Evolutionary conservation across 2,888 invertebrate genomes (phyloP), one percentile per base, ranked within the genome.

Genomic region (Laothoe populi): DNA sequence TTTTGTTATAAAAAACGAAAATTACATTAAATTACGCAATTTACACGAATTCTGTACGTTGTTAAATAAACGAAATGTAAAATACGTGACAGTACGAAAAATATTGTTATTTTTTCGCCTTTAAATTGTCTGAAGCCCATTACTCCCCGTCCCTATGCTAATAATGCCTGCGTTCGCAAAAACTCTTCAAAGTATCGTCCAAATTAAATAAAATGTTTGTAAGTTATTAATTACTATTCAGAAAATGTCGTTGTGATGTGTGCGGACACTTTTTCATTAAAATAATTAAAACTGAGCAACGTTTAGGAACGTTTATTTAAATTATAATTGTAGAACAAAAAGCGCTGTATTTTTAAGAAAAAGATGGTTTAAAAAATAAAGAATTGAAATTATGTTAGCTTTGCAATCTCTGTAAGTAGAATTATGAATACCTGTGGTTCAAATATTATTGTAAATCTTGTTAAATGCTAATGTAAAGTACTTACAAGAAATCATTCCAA

Each of bases 51-150:
- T 44, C 35, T 59, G 31, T 31, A n/a, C 59, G 19, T 59, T 31
- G 53, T 57, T 35, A 45, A 61, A 61, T 46, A 19, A 16, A 57
- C 3, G 31, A 57, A 57, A 46, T 57, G 57, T 8, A 45, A 45
- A 61, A 57, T 38, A 61, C 61, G 57, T 62, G 61, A 44, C 35
- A 46, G 45, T 46, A 46, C 38, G 24, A 38, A 57, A 42, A 21
- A n/a, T 19, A 7, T 42, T 38, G 38, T 23, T 35, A 23, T 19
- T 48, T 48, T 60, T 60, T 49, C 26, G 49, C 49, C 40, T 42
- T 49, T 26, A 60, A 40, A 42, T 61, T 61, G 53, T 53, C 45
- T 26, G 26, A 19, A 40, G 16, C 16, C 11, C 60, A 40, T 60
- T 48, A 40, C 38, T 24, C 26, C n/a, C 44, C 24, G 24, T 24